These are phyloP conservation scores for Petromus typicus DNA, from an alignment of 2,113 vertebrate species.

Conservation along the genomic window DNA sequence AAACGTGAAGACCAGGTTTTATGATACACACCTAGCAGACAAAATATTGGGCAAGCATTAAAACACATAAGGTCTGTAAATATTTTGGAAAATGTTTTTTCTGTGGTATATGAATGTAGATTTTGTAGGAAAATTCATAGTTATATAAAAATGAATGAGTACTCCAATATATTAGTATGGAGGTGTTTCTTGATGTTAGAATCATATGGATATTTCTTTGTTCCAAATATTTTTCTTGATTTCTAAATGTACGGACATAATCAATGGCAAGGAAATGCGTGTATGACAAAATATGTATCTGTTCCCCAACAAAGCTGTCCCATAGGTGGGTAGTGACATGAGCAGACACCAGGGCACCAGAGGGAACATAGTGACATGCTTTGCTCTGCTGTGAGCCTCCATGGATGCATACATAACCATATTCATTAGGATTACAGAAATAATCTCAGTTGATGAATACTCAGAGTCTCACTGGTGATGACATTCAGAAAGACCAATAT, in stretches of 20 bases:
- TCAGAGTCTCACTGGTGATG: neutral
- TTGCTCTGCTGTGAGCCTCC: rapidly evolving
- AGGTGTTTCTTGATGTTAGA: neutral
- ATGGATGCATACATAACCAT: neutral
- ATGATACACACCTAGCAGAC: rapidly evolving
- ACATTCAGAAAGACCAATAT: neutral
- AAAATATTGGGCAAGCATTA: neutral
- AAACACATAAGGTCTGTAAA: neutral
- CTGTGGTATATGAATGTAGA: neutral
- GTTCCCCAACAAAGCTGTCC: no score
- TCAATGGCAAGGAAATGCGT: rapidly evolving
- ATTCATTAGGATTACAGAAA: neutral
- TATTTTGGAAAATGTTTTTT: neutral
- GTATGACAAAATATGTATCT: neutral
- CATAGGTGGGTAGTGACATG: neutral
- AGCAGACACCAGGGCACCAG: neutral
- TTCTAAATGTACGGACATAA: neutral
- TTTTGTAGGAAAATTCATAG: neutral
- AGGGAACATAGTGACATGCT: rapidly evolving
- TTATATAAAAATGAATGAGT: neutral
- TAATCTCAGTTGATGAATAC: neutral
- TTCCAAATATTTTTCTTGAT: neutral
- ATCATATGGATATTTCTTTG: neutral
- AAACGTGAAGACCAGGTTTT: neutral
- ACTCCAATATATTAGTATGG: no score